Conservation (phyloP, 1,140 invertebrate species). For the Drosophila sturtevanti region DNA sequence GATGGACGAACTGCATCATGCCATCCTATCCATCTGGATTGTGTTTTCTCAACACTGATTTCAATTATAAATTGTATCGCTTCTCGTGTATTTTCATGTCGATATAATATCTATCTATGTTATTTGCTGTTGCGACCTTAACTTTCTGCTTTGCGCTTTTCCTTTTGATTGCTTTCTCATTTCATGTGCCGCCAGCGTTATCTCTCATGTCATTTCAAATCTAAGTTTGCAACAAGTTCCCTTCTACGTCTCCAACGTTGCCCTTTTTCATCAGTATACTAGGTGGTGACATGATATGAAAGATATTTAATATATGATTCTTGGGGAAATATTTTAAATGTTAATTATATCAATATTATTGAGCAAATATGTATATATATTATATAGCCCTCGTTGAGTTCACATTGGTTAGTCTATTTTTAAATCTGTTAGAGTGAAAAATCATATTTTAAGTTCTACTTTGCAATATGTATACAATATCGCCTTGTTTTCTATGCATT, state of each 20-base stretch:
- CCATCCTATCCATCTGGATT: conserved; percentile 18
- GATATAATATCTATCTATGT: neutral
- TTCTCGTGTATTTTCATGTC: conserved; percentile 22
- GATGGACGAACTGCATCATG: conserved; percentile 13
- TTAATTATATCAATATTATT: too few relatives aligned
- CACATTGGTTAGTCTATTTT: too few relatives aligned
- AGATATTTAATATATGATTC: too few relatives aligned
- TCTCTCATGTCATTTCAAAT: conserved; percentile 67
- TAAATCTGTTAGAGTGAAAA: neutral
- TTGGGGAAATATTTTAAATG: too few relatives aligned
- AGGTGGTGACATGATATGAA: too few relatives aligned
- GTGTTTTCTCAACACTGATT: conserved; percentile 69
- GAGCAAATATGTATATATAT: too few relatives aligned
- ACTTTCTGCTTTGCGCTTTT: neutral
- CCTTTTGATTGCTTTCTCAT: conserved; percentile 65
- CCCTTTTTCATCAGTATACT: neutral
- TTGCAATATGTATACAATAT: neutral
- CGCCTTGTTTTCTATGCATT: neutral
- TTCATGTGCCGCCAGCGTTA: conserved; percentile 55
- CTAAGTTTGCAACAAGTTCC: conserved; percentile 65
- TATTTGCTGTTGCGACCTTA: neutral
- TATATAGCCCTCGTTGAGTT: too few relatives aligned
- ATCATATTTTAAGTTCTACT: too few relatives aligned
- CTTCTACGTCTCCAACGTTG: neutral
- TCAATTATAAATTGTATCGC: conserved; percentile 73